Conservation (phyloP, 2,113 vertebrate genomes). For the Xyrauchen texanus region DNA sequence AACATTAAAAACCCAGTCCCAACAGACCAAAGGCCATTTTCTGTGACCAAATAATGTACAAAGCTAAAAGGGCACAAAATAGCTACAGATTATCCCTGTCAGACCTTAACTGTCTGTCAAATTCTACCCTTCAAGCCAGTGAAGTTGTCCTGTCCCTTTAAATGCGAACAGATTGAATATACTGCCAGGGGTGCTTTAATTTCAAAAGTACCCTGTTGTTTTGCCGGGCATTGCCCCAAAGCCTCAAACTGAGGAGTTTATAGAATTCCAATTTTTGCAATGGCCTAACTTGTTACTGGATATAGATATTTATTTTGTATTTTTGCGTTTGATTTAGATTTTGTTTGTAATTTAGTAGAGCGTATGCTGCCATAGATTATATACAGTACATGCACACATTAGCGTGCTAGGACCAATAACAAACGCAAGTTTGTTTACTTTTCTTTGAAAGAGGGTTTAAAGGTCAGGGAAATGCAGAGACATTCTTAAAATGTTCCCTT, state of each 20-base stretch:
- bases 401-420: conserved; percentile 49
- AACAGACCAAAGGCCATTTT: conserved; percentile 53
- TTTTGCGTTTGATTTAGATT: not conserved
- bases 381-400: conserved; percentile 7
- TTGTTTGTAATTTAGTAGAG: conserved; percentile 27
- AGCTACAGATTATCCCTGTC: not conserved
- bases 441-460: conserved; percentile 21
- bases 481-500: not conserved
- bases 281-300: conserved; percentile 2
- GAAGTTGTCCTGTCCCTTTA: not conserved
- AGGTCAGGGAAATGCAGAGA: not conserved
- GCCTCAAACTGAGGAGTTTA: not conserved
- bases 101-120: not conserved
- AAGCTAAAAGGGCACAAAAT: conserved; percentile 17
- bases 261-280: not conserved
- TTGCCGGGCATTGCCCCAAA: not conserved
- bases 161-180: conserved; percentile 27
- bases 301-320: conserved; percentile 15
- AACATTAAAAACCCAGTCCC: conserved; percentile 40
- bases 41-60: conserved; percentile 47
- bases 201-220: too few relatives aligned
- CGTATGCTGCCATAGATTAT: conserved; percentile 50
- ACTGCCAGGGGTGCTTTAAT: not conserved
- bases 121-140: too few relatives aligned
- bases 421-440: conserved; percentile 35